These are phyloP conservation scores for Drosophila grimshawi DNA, from an alignment of 1,140 invertebrate genomes.

Conservation along the genomic window DNA sequence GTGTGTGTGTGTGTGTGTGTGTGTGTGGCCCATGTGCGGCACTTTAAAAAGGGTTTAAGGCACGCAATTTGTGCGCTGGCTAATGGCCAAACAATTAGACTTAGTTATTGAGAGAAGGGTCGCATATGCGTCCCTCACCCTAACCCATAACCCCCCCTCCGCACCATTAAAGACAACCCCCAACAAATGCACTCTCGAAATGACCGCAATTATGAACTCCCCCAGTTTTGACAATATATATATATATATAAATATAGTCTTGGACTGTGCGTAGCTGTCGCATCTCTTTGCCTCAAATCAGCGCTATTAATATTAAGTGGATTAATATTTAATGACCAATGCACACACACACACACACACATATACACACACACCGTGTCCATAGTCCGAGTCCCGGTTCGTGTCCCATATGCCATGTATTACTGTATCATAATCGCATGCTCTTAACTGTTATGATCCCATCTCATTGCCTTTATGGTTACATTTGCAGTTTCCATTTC, in stretches of 20 bases:
- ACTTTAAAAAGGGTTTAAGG: conserved; percentile 56
- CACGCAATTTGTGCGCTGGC: conserved; percentile 55
- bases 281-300: conserved; percentile 63
- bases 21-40: conserved; percentile 52
- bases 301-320: conserved; percentile 83
- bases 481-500: conserved; percentile 26
- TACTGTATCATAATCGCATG: conserved; percentile 63
- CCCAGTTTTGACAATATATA: conserved; percentile 1
- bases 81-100: conserved; percentile 69
- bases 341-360: conserved; percentile 58
- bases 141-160: conserved; percentile 16
- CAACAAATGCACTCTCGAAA: conserved; percentile 58
- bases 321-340: conserved; percentile 82
- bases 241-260: neutral
- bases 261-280: neutral
- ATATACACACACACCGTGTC: conserved; percentile 10
- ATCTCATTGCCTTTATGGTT: conserved; percentile 48
- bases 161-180: conserved; percentile 33
- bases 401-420: conserved; percentile 25
- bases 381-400: conserved; percentile 1
- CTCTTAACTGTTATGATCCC: conserved; percentile 72
- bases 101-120: conserved; percentile 4
- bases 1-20: conserved; percentile 2
- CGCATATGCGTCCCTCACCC: conserved; percentile 4
- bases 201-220: conserved; percentile 72